A percentile compares a stretch with the other conserved stretches of the same genome.
Conservation (phyloP, 2,113 vertebrate genomes). For the Malurus melanocephalus region DNA sequence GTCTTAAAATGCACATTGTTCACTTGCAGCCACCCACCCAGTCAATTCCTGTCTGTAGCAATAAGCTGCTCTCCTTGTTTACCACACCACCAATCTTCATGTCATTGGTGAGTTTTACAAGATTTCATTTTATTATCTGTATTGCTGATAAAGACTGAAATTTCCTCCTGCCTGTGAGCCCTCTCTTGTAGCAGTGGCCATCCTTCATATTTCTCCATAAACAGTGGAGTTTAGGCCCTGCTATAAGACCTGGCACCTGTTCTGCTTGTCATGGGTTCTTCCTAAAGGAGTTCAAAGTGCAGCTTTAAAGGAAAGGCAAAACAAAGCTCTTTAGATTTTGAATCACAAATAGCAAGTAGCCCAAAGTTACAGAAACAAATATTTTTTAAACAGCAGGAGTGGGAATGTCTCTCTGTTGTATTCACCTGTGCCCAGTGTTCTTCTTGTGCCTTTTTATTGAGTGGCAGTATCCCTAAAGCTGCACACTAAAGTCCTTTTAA, state of each 20-base stretch:
- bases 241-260: neutral
- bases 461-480: constrained; percentile 20
- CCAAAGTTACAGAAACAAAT: constrained; percentile 32
- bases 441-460: neutral
- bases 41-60: neutral
- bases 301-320: neutral
- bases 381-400: constrained; percentile 2
- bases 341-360: neutral
- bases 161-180: neutral
- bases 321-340: neutral
- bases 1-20: neutral
- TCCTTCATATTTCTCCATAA: neutral
- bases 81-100: neutral
- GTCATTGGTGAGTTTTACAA: neutral
- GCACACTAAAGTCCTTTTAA: constrained; percentile 31
- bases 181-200: neutral
- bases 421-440: constrained; percentile 12
- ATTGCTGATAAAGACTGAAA: neutral
- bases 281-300: neutral
- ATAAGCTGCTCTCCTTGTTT: neutral
- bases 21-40: neutral
- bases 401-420: neutral
- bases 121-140: neutral
- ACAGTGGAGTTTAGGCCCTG: neutral
- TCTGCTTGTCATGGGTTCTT: neutral